Evolutionary conservation across 1,140 invertebrate species (phyloP).

Genomic region (Cherax quadricarinatus): DNA sequence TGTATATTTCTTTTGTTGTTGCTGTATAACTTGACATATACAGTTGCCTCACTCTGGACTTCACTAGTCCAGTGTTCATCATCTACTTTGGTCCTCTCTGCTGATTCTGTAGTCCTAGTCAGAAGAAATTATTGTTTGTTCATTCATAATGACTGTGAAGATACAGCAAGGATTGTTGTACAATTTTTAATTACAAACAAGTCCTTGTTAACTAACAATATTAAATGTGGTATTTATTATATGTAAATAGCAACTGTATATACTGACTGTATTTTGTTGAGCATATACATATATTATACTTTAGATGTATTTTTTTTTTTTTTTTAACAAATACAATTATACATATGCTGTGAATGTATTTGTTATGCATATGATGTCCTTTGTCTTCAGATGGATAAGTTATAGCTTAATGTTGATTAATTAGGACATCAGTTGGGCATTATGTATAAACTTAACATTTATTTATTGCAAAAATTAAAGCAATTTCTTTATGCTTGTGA

Average conservation of each 20-base stretch:
- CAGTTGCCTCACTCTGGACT: not conserved
- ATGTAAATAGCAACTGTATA: slow-evolving; percentile 1
- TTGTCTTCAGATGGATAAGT: not conserved
- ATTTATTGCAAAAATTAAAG: not conserved
- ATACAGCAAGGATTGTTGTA: not conserved
- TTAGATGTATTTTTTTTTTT: too few species aligned
- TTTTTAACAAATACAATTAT: not conserved
- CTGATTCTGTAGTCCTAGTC: not conserved
- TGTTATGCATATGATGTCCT: not conserved
- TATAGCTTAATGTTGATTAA: not conserved
- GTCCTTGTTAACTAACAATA: too few species aligned
- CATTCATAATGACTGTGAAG: not conserved
- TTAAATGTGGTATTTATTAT: not conserved
- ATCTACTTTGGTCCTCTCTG: not conserved
- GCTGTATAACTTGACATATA: not conserved
- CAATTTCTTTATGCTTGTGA: not conserved
- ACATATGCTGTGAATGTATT: not conserved
- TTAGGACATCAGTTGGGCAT: not conserved
- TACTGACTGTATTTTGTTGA: not conserved
- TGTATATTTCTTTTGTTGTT: not conserved
- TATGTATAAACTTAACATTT: not conserved
- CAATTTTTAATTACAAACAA: not conserved
- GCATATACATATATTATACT: not conserved
- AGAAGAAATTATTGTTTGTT: not conserved
- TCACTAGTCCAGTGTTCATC: not conserved